Evolutionary conservation across 2,113 vertebrate species (phyloP).

Genomic region (Ictalurus furcatus): DNA sequence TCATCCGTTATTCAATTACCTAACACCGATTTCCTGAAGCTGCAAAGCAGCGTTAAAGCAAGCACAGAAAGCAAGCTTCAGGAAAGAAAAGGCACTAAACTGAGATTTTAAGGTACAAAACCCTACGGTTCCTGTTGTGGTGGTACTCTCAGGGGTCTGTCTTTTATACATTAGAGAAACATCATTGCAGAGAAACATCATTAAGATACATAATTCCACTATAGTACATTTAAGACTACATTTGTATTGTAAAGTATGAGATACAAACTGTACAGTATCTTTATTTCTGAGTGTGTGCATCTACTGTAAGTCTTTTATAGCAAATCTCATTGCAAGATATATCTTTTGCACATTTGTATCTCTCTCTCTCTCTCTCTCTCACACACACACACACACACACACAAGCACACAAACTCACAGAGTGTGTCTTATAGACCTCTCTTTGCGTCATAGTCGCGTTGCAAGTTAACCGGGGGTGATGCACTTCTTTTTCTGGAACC

Average conservation of each 20-base stretch:
- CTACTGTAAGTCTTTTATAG: slow-evolving; percentile 50
- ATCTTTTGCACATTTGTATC: slow-evolving; percentile 13
- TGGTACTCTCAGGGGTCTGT: too few relatives aligned
- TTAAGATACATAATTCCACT: background rate
- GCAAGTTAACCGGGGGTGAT: slow-evolving; percentile 50
- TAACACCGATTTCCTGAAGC: background rate
- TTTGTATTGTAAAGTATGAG: background rate
- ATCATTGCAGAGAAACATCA: background rate
- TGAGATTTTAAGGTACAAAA: background rate
- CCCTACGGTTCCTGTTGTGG: background rate
- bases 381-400: background rate
- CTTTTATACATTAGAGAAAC: background rate
- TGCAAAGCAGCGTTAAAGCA: background rate
- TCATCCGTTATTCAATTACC: background rate
- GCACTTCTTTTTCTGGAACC: slow-evolving; percentile 61
- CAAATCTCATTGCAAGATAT: slow-evolving; percentile 13
- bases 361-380: slow-evolving; percentile 31
- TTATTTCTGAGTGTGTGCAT: background rate
- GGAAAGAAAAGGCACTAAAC: background rate
- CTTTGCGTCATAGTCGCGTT: slow-evolving; percentile 65
- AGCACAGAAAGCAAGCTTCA: background rate
- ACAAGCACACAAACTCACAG: background rate
- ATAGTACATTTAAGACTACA: background rate
- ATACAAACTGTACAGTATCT: background rate
- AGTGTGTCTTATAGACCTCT: slow-evolving; percentile 18